Conservation (phyloP, 2,797 vertebrate species). For the Mycteria americana region DNA sequence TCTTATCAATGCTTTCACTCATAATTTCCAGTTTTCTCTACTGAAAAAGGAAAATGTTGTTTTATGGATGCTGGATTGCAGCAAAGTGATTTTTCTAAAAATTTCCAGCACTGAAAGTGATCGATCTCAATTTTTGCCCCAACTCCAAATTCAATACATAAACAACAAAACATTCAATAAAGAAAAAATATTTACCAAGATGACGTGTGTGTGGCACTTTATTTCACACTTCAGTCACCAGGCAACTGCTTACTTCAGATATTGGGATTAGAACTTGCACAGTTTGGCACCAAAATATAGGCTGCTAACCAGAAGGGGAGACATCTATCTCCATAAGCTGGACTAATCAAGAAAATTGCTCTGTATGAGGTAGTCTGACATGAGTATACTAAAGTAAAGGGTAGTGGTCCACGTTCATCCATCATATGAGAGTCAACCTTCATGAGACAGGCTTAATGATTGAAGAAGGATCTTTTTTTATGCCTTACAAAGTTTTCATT, state of each 20-base stretch:
- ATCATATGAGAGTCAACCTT: constrained; percentile 44
- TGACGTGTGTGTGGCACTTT: not conserved
- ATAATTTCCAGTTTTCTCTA: not conserved
- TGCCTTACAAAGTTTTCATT: constrained; percentile 36
- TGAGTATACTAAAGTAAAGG: constrained; percentile 16
- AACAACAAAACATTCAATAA: not conserved
- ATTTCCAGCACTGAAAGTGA: not conserved
- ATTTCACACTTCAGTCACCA: constrained; percentile 39
- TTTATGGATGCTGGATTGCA: not conserved
- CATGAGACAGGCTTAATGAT: not conserved
- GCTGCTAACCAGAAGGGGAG: not conserved
- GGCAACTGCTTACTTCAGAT: not conserved
- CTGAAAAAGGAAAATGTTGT: not conserved
- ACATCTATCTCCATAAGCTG: not conserved
- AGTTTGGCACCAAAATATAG: not conserved
- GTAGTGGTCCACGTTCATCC: constrained; percentile 21
- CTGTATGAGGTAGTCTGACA: not conserved
- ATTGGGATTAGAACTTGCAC: not conserved
- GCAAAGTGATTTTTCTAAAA: not conserved
- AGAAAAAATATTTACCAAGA: constrained; percentile 1
- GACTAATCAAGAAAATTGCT: not conserved
- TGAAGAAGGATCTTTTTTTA: not conserved
- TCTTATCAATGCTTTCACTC: not conserved
- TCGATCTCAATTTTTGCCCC: not conserved
- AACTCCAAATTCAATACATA: not conserved